A percentile compares a stretch with the other conserved stretches of the same genome.
Evolutionary conservation across 2,113 vertebrate genomes (phyloP).

Genomic region (Donacobius atricapilla): DNA sequence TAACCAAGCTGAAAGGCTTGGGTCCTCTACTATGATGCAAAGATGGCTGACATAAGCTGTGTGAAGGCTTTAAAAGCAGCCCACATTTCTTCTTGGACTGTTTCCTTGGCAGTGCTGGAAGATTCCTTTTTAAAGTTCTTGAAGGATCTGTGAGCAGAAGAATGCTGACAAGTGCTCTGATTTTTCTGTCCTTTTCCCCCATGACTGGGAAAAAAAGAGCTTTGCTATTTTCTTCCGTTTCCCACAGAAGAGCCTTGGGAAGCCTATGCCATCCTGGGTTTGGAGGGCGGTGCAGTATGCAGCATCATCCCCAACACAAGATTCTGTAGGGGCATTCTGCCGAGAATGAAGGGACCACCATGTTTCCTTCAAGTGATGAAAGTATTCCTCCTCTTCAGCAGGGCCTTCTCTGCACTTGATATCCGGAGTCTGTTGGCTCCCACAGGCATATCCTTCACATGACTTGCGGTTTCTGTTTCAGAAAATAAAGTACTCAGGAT

Average conservation of each 20-base stretch:
- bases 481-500: background rate
- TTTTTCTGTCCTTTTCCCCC: background rate
- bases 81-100: background rate
- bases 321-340: background rate
- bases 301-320: background rate
- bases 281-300: background rate
- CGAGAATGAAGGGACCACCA: background rate
- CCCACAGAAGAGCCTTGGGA: background rate
- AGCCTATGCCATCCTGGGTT: background rate
- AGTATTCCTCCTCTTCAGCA: background rate
- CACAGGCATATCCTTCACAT: background rate
- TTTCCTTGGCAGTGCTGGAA: background rate
- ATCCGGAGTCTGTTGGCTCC: background rate
- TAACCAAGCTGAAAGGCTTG: background rate
- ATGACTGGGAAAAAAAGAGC: background rate
- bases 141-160: background rate
- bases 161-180: background rate
- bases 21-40: background rate
- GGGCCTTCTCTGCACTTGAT: background rate
- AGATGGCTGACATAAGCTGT: background rate
- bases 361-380: accelerated
- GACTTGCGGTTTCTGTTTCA: background rate
- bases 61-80: background rate
- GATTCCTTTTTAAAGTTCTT: background rate
- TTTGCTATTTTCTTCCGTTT: background rate